These are phyloP conservation scores for Zoanthus sansibaricus DNA, from an alignment of 92 coral and sea anemone species.

Conservation along the genomic window DNA sequence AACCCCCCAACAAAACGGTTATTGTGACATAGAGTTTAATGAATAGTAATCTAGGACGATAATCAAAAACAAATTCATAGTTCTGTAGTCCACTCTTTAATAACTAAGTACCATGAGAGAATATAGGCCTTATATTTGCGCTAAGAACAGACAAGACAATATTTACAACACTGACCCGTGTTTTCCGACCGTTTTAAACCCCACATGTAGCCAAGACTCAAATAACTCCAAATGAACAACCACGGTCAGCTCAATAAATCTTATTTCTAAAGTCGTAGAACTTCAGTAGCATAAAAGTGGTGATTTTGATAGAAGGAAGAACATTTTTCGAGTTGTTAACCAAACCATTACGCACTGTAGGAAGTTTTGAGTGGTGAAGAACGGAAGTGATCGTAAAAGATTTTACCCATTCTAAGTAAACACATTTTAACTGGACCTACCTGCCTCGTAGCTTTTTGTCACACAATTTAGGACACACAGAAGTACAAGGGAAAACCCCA, in stretches of 20 bases:
- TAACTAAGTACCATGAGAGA: conserved; percentile 22
- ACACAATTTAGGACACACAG: conserved; percentile 45
- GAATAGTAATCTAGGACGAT: conserved; percentile 1
- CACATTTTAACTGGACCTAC: conserved; percentile 64
- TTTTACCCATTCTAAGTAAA: conserved; percentile 63
- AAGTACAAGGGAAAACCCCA: conserved; percentile 34
- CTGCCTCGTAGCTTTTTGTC: conserved; percentile 52
- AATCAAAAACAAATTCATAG: conserved; percentile 38
- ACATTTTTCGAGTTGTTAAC: conserved; percentile 4
- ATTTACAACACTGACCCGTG: conserved; percentile 44
- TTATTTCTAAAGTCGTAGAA: neutral
- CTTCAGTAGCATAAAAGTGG: neutral
- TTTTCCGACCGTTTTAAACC: neutral
- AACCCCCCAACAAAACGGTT: neutral
- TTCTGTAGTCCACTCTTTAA: neutral
- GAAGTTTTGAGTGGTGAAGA: conserved; percentile 62
- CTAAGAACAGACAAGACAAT: conserved; percentile 44
- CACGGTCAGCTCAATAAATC: neutral
- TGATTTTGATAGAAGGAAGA: conserved; percentile 23
- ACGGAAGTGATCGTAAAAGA: conserved; percentile 87
- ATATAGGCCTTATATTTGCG: conserved; percentile 59
- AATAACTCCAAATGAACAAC: neutral
- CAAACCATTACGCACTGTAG: conserved; percentile 58
- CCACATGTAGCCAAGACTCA: conserved; percentile 2
- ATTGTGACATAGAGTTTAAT: conserved; percentile 4